Percentiles rank a stretch among this genome's conserved stretches.
These are phyloP conservation scores for Cnemophilus loriae DNA, from an alignment of 2,113 vertebrate species.

Conservation along the genomic window DNA sequence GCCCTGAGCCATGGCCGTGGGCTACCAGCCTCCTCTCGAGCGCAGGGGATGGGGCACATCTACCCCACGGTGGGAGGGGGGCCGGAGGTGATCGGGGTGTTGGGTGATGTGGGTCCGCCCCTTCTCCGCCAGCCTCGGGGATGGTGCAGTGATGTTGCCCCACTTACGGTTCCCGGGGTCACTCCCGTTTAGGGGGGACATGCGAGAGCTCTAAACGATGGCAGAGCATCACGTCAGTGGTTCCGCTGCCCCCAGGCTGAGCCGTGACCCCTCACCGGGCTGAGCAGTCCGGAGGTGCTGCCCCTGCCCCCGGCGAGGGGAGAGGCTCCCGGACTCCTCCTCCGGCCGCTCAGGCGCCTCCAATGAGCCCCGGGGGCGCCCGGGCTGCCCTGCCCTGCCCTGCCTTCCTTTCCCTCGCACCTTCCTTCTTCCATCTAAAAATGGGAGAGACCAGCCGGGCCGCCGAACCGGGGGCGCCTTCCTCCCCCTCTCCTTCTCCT, in stretches of 20 bases:
- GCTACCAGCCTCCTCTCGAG: background rate
- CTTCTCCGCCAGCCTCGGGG: background rate
- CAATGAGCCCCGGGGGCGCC: conserved; percentile 9
- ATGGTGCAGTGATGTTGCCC: background rate
- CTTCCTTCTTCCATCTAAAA: background rate
- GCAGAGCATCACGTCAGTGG: background rate
- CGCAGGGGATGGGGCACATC: background rate
- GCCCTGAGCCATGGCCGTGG: background rate
- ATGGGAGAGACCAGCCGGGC: background rate
- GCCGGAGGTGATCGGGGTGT: no score
- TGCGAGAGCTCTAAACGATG: accelerated
- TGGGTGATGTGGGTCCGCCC: background rate
- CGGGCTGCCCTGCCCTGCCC: background rate
- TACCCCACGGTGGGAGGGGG: background rate
- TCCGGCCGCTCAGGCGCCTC: background rate
- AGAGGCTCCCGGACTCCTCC: conserved; percentile 4
- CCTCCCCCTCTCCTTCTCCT: background rate
- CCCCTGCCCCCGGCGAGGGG: background rate
- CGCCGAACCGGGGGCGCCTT: background rate
- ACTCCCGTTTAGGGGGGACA: background rate
- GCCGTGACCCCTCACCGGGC: background rate
- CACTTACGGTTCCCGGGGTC: background rate
- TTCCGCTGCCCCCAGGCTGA: background rate
- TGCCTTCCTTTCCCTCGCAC: background rate
- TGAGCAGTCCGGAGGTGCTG: background rate